These are phyloP conservation scores for Zygogramma bicolorata DNA, from an alignment of 2,888 invertebrate species.

Conservation along the genomic window DNA sequence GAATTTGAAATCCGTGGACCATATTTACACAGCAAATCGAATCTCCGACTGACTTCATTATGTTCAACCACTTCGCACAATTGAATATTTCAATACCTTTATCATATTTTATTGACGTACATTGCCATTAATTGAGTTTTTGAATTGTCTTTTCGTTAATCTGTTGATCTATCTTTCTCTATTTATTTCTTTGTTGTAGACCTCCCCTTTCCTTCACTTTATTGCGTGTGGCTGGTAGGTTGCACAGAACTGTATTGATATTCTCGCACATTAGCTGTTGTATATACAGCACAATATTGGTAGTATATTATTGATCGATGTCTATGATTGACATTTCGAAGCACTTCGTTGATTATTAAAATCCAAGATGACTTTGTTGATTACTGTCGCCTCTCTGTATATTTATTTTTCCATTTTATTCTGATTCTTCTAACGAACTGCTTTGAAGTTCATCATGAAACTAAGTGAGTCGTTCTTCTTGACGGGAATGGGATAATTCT, in stretches of 20 bases:
- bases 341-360: neutral
- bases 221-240: conserved; percentile 69
- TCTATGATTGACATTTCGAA: neutral
- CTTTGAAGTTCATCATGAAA: neutral
- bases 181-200: conserved; percentile 53
- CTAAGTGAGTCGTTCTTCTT: neutral
- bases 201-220: conserved; percentile 59
- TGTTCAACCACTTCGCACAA: too few species aligned
- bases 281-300: conserved; percentile 41
- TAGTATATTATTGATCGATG: neutral
- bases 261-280: conserved; percentile 51
- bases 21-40: too few species aligned
- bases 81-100: too few species aligned
- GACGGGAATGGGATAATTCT: too few species aligned
- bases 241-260: conserved; percentile 59
- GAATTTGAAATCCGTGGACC: too few species aligned
- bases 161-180: conserved; percentile 42
- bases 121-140: too few species aligned
- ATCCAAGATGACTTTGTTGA: too few species aligned
- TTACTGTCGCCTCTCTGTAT: too few species aligned
- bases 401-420: neutral
- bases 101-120: too few species aligned
- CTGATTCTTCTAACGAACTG: neutral
- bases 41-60: too few species aligned
- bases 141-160: conserved; percentile 28